Conservation (phyloP, 2,797 vertebrate species). For the Serranus cabrilla region DNA sequence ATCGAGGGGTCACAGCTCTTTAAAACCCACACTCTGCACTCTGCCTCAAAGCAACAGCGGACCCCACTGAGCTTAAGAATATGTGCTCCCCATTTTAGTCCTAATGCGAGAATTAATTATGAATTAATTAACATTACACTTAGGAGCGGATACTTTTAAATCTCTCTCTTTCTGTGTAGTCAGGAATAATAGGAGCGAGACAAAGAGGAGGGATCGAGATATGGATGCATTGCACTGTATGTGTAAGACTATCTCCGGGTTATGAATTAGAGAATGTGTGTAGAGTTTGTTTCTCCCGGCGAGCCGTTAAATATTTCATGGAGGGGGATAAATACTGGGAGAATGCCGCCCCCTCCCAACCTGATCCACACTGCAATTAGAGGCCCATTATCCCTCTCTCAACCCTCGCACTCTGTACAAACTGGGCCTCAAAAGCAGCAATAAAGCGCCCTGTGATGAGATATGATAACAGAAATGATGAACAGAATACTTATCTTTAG, state of each 20-base stretch:
- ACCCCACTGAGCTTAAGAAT: slow-evolving; percentile 75
- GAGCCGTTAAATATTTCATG: slow-evolving; percentile 88
- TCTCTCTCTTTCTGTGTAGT: slow-evolving; percentile 56
- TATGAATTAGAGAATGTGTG: slow-evolving; percentile 83
- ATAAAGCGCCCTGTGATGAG: slow-evolving; percentile 78
- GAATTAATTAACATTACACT: slow-evolving; percentile 82
- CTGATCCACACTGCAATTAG: slow-evolving; percentile 84
- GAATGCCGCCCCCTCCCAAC: slow-evolving; percentile 71
- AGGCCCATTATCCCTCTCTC: slow-evolving; percentile 78
- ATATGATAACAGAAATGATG: slow-evolving; percentile 76
- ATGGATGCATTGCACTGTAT: slow-evolving; percentile 62
- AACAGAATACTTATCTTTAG: slow-evolving; percentile 73
- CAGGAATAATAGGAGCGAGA: slow-evolving; percentile 67
- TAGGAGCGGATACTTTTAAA: slow-evolving; percentile 71
- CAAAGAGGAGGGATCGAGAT: slow-evolving; percentile 71
- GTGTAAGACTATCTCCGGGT: slow-evolving; percentile 79
- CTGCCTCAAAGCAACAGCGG: slow-evolving; percentile 72
- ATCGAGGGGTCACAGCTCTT: slow-evolving; percentile 64
- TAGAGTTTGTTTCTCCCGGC: slow-evolving; percentile 83
- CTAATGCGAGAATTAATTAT: slow-evolving; percentile 82
- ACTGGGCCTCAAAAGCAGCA: slow-evolving; percentile 75
- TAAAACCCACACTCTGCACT: slow-evolving; percentile 56
- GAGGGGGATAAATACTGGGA: slow-evolving; percentile 79
- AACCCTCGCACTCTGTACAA: slow-evolving; percentile 75
- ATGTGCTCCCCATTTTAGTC: slow-evolving; percentile 72